Evolutionary conservation across 23 tunicate species (phyloP).

Genomic region (Halocynthia aurantium): DNA sequence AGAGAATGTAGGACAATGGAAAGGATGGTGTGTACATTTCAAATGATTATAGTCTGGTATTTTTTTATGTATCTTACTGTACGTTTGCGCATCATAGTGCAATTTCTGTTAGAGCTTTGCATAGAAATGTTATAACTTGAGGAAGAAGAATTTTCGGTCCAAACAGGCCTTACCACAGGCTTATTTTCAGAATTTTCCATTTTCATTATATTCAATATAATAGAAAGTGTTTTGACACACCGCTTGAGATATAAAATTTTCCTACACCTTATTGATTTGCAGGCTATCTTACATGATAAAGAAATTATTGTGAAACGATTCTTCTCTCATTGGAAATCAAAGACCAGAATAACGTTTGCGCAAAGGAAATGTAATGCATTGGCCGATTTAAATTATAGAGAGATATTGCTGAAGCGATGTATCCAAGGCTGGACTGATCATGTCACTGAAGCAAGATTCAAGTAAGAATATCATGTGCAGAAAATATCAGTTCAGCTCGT

Average conservation of each 20-base stretch:
- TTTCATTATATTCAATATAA: too few species aligned
- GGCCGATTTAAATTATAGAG: slow-evolving; percentile 55
- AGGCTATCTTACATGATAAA: slow-evolving; percentile 52
- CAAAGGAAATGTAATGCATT: slow-evolving; percentile 27
- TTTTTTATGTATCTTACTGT: too few species aligned
- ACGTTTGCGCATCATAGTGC: too few species aligned
- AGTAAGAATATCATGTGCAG: too few species aligned
- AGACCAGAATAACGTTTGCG: slow-evolving; percentile 20
- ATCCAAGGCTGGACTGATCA: slow-evolving; percentile 33
- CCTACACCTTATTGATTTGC: background rate
- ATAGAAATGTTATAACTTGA: too few species aligned
- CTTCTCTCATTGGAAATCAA: slow-evolving; percentile 32
- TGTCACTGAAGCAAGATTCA: background rate
- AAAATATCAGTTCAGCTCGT: too few species aligned
- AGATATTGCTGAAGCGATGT: slow-evolving; percentile 32
- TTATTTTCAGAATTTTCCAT: too few species aligned
- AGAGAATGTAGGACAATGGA: slow-evolving; percentile 63
- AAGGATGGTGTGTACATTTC: slow-evolving; percentile 33
- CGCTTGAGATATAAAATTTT: too few species aligned
- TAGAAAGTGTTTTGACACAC: too few species aligned
- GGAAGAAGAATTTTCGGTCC: too few species aligned
- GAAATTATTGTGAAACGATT: slow-evolving; percentile 34
- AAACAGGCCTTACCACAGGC: too few species aligned
- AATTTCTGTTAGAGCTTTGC: too few species aligned
- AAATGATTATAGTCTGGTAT: background rate